Conservation (phyloP, 2,113 vertebrate genomes). For the Carettochelys insculpta region DNA sequence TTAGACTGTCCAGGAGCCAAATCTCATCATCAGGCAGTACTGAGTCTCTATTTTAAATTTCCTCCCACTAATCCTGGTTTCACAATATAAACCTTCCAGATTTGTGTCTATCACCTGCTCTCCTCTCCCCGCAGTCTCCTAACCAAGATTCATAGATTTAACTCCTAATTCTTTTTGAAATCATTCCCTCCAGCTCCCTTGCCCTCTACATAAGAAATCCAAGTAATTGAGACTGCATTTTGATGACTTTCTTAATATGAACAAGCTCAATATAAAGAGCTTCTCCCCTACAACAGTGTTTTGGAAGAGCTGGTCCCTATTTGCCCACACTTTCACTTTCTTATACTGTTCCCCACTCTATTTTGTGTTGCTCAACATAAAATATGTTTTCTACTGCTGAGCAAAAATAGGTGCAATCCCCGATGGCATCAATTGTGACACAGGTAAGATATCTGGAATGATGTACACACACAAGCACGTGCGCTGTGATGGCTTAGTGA, state of each 20-base stretch:
- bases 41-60: neutral
- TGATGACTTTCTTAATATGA: neutral
- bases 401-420: neutral
- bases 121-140: neutral
- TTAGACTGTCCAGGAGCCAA: neutral
- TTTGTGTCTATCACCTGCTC: rapidly evolving
- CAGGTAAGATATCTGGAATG: neutral
- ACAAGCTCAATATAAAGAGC: neutral
- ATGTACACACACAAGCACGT: rapidly evolving
- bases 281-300: neutral
- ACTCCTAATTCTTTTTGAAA: neutral
- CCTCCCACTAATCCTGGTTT: neutral
- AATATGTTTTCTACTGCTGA: neutral
- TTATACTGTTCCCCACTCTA: neutral
- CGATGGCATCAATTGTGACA: neutral
- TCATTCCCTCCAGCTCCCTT: neutral
- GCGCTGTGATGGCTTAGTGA: neutral
- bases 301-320: neutral
- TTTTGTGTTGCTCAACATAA: slow-evolving; percentile 26
- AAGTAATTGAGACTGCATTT: neutral
- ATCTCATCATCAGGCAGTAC: neutral
- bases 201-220: neutral
- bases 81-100: rapidly evolving
- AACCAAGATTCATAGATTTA: neutral
- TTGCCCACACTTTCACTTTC: neutral